phyloP scores from a whole-genome alignment of 2,888 invertebrate genomes.

The Clepsis dumicolana region DNA sequence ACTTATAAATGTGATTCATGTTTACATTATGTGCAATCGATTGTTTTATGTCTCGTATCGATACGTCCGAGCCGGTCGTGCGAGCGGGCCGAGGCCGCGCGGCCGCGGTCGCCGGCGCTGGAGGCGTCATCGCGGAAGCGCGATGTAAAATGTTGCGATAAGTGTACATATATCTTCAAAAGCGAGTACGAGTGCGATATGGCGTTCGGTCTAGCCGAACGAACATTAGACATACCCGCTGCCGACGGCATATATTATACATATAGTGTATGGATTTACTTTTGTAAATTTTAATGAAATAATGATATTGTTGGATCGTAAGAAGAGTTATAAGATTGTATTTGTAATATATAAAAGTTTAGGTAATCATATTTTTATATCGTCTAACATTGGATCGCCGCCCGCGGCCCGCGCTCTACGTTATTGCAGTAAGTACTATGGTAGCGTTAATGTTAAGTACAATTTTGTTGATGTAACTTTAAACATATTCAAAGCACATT shows the following conservation, averaged over 20 bases:
- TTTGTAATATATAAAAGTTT: constrained; percentile 77
- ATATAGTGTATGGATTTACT: constrained; percentile 72
- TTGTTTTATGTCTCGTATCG: constrained; percentile 50
- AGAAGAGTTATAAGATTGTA: constrained; percentile 51
- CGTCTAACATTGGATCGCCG: constrained; percentile 55
- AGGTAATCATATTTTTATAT: constrained; percentile 70
- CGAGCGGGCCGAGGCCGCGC: constrained; percentile 17
- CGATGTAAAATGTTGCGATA: constrained; percentile 27
- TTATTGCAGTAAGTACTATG: constrained; percentile 67
- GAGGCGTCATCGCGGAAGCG: constrained; percentile 17
- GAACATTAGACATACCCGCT: constrained; percentile 18
- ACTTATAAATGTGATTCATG: constrained; percentile 49
- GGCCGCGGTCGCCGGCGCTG: constrained; percentile 23
- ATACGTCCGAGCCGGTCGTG: constrained; percentile 12
- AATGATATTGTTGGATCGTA: constrained; percentile 78
- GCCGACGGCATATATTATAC: constrained; percentile 58
- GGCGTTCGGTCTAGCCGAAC: constrained; percentile 28
- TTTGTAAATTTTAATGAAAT: constrained; percentile 80
- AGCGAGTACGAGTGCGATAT: constrained; percentile 32
- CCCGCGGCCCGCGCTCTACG: constrained; percentile 25
- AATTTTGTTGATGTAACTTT: constrained; percentile 80
- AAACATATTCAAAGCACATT: constrained; percentile 73
- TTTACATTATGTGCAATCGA: constrained; percentile 67
- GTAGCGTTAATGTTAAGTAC: constrained; percentile 81
- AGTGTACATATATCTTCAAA: constrained; percentile 62